phyloP scores from a whole-genome alignment of 2,797 vertebrate species.

The Melanogrammus aeglefinus region DNA sequence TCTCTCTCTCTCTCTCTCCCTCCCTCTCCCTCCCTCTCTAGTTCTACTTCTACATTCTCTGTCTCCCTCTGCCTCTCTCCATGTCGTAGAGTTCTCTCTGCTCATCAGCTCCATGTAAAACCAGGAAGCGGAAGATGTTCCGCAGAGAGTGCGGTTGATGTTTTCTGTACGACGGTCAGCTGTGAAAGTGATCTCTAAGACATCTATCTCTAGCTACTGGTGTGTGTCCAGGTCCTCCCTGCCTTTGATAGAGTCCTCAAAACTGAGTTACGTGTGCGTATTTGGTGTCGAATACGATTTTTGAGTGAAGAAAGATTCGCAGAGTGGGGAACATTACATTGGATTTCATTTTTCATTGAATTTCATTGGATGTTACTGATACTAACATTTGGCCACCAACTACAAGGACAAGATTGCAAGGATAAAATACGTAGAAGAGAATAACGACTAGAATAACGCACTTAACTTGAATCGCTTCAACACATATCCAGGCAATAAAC shows the following conservation, averaged over 20 bases:
- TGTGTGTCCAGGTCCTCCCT: not conserved
- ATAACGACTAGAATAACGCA: not conserved
- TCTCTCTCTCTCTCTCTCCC: slow-evolving; percentile 12
- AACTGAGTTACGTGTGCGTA: not conserved
- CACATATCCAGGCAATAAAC: not conserved
- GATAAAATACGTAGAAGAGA: too few relatives aligned
- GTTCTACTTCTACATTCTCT: not conserved
- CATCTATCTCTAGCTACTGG: not conserved
- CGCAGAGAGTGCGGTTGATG: slow-evolving; percentile 43
- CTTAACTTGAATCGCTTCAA: not conserved
- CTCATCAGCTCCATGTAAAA: slow-evolving; percentile 66
- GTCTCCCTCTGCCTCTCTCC: slow-evolving; percentile 5
- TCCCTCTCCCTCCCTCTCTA: too few relatives aligned
- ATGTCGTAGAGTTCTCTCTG: slow-evolving; percentile 51
- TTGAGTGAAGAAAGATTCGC: not conserved
- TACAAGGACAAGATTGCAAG: too few relatives aligned
- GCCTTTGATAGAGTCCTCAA: not conserved
- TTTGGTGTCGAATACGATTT: not conserved
- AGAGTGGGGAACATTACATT: not conserved
- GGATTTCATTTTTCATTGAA: too few relatives aligned
- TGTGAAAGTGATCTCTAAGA: slow-evolving; percentile 42
- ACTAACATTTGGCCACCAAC: too few relatives aligned
- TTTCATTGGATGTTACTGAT: too few relatives aligned
- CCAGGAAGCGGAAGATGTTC: slow-evolving; percentile 57
- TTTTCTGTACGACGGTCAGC: slow-evolving; percentile 51